These are phyloP conservation scores for Tenrec ecaudatus DNA, from an alignment of 2,113 vertebrate genomes.

Conservation along the genomic window DNA sequence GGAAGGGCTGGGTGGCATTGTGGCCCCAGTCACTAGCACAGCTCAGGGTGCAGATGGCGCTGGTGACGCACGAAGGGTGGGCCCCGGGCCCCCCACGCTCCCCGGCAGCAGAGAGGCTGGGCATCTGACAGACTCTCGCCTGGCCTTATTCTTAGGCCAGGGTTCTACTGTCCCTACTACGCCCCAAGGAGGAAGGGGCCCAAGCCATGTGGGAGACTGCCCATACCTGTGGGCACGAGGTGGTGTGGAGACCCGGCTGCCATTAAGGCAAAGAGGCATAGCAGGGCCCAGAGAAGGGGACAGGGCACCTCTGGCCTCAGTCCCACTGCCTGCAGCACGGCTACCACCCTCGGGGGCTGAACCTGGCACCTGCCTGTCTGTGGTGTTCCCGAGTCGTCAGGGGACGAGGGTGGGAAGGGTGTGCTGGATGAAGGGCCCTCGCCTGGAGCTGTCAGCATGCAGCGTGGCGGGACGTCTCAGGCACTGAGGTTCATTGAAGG, in stretches of 20 bases:
- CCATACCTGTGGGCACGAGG: neutral
- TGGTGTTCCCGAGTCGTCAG: neutral
- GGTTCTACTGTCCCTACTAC: neutral
- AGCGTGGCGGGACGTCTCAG: conserved; percentile 69
- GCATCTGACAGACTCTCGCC: neutral
- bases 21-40: too few species aligned
- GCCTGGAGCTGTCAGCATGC: neutral
- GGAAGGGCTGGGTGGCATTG: too few species aligned
- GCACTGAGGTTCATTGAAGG: conserved; percentile 79
- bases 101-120: neutral
- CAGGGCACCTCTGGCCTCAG: neutral
- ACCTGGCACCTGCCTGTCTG: neutral
- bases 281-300: neutral
- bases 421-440: neutral
- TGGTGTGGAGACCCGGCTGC: neutral
- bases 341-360: too few species aligned
- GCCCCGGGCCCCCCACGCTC: neutral
- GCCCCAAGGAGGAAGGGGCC: neutral
- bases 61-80: neutral
- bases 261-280: conserved; percentile 73
- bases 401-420: neutral
- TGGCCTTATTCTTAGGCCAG: neutral
- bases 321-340: too few species aligned
- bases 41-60: neutral
- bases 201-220: neutral